Percentiles rank a stretch among this genome's conserved stretches.
Evolutionary conservation across 2,797 vertebrate species (phyloP).

Genomic region (Poeciliopsis infans): DNA sequence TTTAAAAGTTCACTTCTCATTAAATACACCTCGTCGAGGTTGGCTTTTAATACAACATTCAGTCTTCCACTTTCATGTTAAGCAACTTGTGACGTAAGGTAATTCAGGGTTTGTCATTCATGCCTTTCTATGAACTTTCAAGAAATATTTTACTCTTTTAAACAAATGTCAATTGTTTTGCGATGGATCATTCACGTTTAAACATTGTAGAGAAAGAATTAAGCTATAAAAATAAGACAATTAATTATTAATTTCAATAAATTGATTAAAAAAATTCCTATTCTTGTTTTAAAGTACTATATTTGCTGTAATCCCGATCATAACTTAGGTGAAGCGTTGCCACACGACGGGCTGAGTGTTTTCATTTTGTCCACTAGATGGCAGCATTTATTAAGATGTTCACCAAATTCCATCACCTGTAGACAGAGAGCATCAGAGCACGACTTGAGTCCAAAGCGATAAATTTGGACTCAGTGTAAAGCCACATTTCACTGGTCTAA

Average conservation of each 20-base stretch:
- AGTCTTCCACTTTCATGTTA: not conserved
- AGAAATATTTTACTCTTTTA: not conserved
- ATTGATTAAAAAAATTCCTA: not conserved
- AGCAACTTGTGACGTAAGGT: not conserved
- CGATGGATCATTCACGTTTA: not conserved
- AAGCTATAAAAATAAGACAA: not conserved
- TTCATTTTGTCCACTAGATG: constrained; percentile 66
- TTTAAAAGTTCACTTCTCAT: not conserved
- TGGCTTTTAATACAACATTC: not conserved
- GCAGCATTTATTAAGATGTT: constrained; percentile 70
- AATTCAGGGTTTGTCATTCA: not conserved
- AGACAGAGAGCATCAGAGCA: not conserved
- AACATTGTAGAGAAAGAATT: not conserved
- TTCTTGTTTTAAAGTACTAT: not conserved
- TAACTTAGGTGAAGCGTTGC: not conserved
- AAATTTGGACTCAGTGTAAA: not conserved
- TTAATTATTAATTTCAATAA: not conserved
- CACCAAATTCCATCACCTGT: not conserved
- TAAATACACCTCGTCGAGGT: not conserved
- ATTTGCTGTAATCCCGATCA: constrained; percentile 33
- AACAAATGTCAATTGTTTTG: not conserved
- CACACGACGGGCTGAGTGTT: not conserved
- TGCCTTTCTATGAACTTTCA: not conserved
- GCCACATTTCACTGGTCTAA: not conserved
- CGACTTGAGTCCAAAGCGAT: not conserved